Evolutionary conservation across 2,888 invertebrate species (phyloP).

Genomic region (Andricus curvator): DNA sequence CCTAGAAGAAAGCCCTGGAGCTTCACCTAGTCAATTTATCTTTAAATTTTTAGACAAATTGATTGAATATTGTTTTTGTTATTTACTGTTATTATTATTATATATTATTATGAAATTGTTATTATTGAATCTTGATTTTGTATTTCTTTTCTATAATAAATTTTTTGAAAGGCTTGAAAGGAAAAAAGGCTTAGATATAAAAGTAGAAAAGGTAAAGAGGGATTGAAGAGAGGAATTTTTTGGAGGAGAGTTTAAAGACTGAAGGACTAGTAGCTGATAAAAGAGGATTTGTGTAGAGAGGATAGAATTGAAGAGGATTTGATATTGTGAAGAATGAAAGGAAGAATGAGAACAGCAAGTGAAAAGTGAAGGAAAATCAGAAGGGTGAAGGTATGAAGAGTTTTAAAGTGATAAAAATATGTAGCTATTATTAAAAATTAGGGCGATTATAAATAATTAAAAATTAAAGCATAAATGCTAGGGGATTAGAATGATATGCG

Average conservation of each 20-base stretch:
- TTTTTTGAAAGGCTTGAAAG: background rate
- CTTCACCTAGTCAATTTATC: too few species aligned
- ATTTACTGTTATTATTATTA: too few species aligned
- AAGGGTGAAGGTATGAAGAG: background rate
- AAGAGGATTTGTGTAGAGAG: conserved; percentile 47
- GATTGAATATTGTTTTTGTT: too few species aligned
- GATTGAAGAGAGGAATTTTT: conserved; percentile 36
- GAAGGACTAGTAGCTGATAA: conserved; percentile 55
- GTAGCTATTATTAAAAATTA: background rate
- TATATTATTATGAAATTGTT: too few species aligned
- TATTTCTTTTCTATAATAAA: background rate
- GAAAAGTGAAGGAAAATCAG: background rate
- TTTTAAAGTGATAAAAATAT: background rate
- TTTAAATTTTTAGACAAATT: too few species aligned
- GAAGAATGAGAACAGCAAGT: conserved; percentile 13
- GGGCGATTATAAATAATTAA: too few species aligned
- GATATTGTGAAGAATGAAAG: conserved; percentile 1
- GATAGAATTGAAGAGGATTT: conserved; percentile 28
- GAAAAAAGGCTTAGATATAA: background rate
- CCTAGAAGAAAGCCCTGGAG: too few species aligned
- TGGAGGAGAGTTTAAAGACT: conserved; percentile 45
- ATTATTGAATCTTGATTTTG: too few species aligned
- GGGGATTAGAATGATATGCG: too few species aligned
- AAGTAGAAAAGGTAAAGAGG: background rate
- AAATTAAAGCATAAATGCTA: too few species aligned